Evolutionary conservation across 2,113 vertebrate genomes (phyloP).

Genomic region (Salminus brasiliensis): DNA sequence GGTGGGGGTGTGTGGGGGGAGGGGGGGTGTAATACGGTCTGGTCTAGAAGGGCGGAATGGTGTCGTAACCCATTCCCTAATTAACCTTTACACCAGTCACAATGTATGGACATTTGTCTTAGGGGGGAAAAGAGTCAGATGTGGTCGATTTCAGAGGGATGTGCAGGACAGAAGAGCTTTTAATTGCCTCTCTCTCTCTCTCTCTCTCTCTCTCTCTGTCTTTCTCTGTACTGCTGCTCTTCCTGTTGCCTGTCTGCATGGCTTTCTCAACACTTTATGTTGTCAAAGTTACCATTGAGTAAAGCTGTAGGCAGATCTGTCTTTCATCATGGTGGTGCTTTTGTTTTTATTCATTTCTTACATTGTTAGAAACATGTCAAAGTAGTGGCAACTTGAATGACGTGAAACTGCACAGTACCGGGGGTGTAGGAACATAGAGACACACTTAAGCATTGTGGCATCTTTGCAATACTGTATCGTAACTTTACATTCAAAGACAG

Average conservation of each 20-base stretch:
- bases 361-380: background rate
- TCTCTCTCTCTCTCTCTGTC: slow-evolving; percentile 10
- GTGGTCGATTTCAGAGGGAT: background rate
- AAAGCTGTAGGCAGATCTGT: no score
- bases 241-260: background rate
- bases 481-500: no score
- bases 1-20: background rate
- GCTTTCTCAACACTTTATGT: background rate
- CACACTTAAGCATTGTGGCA: no score
- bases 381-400: no score
- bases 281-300: background rate
- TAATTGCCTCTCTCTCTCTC: slow-evolving; percentile 10
- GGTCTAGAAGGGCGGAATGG: slow-evolving; percentile 6
- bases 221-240: slow-evolving; percentile 52
- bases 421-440: no score
- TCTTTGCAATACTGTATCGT: no score
- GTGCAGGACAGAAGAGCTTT: slow-evolving; percentile 35
- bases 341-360: background rate
- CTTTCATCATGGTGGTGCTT: background rate
- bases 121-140: background rate
- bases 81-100: slow-evolving; percentile 27
- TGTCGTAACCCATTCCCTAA: slow-evolving; percentile 31
- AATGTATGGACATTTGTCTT: background rate
- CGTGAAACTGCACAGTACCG: no score
- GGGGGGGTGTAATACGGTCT: slow-evolving; percentile 8